These are phyloP conservation scores for Ciconia boyciana DNA, from an alignment of 2,113 vertebrate genomes.

Conservation along the genomic window DNA sequence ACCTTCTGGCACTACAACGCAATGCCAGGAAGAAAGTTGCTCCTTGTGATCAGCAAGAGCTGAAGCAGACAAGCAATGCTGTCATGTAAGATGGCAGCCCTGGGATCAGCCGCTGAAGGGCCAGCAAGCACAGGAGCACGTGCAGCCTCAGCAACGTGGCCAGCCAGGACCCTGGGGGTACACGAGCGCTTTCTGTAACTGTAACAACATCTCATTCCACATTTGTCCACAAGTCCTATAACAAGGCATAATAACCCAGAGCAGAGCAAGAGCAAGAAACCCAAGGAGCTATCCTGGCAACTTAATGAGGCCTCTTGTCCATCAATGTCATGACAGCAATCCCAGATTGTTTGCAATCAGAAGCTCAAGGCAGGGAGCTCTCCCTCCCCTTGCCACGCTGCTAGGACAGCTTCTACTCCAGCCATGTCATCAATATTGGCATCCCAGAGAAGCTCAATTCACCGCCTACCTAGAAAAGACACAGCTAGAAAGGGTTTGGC, in stretches of 20 bases:
- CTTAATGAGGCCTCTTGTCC: constrained; percentile 32
- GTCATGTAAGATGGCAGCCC: background rate
- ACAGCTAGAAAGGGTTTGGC: background rate
- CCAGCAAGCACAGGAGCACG: background rate
- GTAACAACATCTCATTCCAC: background rate
- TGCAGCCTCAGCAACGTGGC: background rate
- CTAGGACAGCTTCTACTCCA: background rate
- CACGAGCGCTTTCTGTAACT: background rate
- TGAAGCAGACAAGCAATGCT: background rate
- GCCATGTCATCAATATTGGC: background rate
- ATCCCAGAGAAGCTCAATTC: background rate
- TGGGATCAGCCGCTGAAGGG: background rate
- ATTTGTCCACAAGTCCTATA: background rate
- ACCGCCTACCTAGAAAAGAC: background rate
- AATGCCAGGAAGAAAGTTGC: background rate
- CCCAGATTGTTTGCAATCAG: background rate
- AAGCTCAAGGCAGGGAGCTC: background rate
- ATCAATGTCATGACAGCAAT: background rate
- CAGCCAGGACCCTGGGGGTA: background rate
- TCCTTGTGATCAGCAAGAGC: background rate
- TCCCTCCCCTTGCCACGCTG: background rate
- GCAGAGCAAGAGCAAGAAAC: background rate
- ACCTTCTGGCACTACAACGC: background rate
- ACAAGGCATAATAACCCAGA: constrained; percentile 2
- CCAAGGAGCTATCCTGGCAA: background rate